phyloP scores from a whole-genome alignment of 2,113 vertebrate species.

The Macroglossus sobrinus region DNA sequence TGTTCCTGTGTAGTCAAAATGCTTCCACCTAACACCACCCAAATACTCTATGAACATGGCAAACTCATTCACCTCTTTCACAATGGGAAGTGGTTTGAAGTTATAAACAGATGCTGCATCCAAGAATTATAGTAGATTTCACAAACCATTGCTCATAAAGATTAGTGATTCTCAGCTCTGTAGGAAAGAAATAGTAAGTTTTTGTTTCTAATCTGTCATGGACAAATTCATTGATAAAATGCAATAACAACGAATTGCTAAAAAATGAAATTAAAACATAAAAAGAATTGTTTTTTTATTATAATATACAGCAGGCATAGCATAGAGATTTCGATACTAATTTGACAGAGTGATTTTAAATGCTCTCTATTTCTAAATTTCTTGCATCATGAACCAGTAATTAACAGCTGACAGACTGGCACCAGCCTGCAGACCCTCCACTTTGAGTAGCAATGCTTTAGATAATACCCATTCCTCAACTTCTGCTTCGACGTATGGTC shows the following conservation, averaged over 20 bases:
- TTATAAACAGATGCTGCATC: background rate
- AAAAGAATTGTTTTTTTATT: conserved; percentile 36
- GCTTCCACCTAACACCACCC: background rate
- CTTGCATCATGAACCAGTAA: background rate
- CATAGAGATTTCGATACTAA: conserved; percentile 6
- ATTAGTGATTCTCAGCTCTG: background rate
- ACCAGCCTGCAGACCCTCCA: background rate
- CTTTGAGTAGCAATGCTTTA: background rate
- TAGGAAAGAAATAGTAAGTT: background rate
- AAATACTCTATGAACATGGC: background rate
- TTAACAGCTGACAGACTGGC: background rate
- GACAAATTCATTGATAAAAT: conserved; percentile 9
- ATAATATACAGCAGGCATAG: background rate
- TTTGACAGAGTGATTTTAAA: conserved; percentile 36
- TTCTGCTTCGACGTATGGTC: background rate
- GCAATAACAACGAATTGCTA: conserved; percentile 36
- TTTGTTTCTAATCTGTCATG: conserved; percentile 9
- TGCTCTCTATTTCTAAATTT: background rate
- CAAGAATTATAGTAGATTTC: background rate
- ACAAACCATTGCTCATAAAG: background rate
- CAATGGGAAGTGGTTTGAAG: background rate
- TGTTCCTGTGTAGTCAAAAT: background rate
- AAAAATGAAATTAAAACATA: conserved; percentile 36
- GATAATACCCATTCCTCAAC: background rate
- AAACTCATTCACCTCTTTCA: background rate